Base-by-base conservation (phyloP, 2,113 vertebrate genomes). In the Grammomys surdaster region DNA sequence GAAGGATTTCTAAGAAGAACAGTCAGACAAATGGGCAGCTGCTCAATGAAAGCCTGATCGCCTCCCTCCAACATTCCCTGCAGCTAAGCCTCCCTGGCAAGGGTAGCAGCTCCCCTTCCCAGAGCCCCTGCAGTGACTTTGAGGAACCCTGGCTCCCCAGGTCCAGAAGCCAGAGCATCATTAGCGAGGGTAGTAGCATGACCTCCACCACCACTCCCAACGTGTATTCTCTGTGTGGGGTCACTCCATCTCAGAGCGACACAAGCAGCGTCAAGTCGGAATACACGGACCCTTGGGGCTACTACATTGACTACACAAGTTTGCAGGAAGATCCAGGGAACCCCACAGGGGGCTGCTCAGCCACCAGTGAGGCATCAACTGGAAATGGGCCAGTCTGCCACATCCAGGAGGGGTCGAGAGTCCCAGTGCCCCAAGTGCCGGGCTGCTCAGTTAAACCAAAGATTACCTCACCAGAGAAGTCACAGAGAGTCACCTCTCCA, bases 241-340 rank as follows among this genome's bases (percentile, higher is more conserved):
- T 99, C 93, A 99, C 99, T 0, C 99, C 99, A 0, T 98, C 99
- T 0, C 99, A 99, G 89, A 99, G 99, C 1, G 99, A 99, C 90
- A 99, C 99, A 0, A 99, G 99, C 97, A 99, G 99, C 97, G 97
- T 99, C 97, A 99, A 98, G 88, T 99, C 99, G 0, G 99, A 99
- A 96, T 99, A 99, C 0, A 98, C 99, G 0, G 99, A 99, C 85
- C 99, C 99, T 3, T 99, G 99, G 99, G 99, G 99, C n/a, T 99
- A 99, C 98, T 99, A 99, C 97, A 98, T 99, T 0, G 99, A 99
- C 96, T 99, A 98, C 86, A 98, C 99, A 0, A 98, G 98, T 0
- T 93, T 98, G 95, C 98, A 98, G 0, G 98, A 98, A 0, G 99
- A 99, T 26, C 98, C 98, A 58, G 96, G 97, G 9, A 99, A 98